Base-by-base conservation (phyloP, 2,113 vertebrate genomes). In the Triplophysa siluroides region DNA sequence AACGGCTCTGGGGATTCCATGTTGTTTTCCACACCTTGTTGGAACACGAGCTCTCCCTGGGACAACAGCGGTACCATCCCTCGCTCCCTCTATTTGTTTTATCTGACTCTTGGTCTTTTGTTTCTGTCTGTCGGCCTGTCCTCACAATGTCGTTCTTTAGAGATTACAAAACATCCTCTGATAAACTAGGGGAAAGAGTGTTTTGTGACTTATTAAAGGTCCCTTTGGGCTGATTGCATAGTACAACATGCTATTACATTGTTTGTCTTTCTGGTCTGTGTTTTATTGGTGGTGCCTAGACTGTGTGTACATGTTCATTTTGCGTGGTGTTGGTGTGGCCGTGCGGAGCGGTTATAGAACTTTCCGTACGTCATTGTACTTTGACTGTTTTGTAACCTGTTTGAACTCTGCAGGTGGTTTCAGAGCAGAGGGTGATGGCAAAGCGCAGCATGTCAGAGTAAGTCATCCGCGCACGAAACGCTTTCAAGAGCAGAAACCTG, bases 1-100 rank as follows among this genome's bases (percentile, higher is more conserved):
- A 90, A 65, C 81, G 74, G 80, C 80, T 85, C 85, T 3, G 78
- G 85, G 69, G 91, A 93, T 11, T 86, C 85, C 0, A 70, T 88
- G 71, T 76, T 89, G 68, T 93, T 92, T 85, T 91, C 91, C 72
- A 92, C 92, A 73, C 92, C 93, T 33, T 88, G 91, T 84, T 94
- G 93, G 92, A 94, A 80, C 64, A 75, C 87, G 71, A 60, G 86
- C 69, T 90, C 90, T 5, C 89, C 91, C 19, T 87, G 91, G 89
- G 92, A 93, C 65, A 83, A 90, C 47, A 91, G 62, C 74, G 90
- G 92, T 92, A 91, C 52, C 38, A 29, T 45, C 43, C 38, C 8
- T 18, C 67, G 43, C 79, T 65, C n/a, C 45, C 6, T 81, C 70
- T 68, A 26, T 69, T 81, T 61, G 9, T 38, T 58, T 68, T 29